Evolutionary conservation across 2,888 invertebrate genomes (phyloP), one percentile per base, ranked within the genome.

Genomic region (Sthenelais limicola): DNA sequence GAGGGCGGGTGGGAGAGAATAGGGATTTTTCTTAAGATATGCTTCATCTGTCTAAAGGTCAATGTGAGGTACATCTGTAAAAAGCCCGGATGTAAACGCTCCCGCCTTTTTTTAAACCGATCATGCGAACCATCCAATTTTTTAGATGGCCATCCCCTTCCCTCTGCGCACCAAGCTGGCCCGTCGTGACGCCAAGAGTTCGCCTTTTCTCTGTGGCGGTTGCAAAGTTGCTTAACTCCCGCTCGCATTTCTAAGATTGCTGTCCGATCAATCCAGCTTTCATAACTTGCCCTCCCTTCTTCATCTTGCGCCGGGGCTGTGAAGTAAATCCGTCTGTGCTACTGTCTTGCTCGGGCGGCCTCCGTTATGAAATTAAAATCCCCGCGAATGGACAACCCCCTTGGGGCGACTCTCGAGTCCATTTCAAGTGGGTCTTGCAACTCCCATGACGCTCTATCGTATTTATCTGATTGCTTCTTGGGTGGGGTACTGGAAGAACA

Each of bases 51-150:
- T n/a, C n/a, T n/a, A n/a, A n/a, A n/a, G n/a, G n/a, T n/a, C n/a
- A n/a, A n/a, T n/a, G n/a, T n/a, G n/a, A n/a, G n/a, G n/a, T n/a
- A n/a, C n/a, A n/a, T n/a, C n/a, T n/a, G n/a, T n/a, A n/a, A n/a
- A n/a, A n/a, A n/a, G n/a, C n/a, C n/a, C n/a, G n/a, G n/a, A n/a
- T n/a, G n/a, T n/a, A n/a, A n/a, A n/a, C n/a, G n/a, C n/a, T n/a
- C n/a, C n/a, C n/a, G n/a, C n/a, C n/a, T n/a, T n/a, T 62, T 62
- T 62, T 62, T 62, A 62, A 62, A 62, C 62, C 62, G 62, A 62
- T 62, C 62, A 62, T 35, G 62, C 35, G 21, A 62, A 62, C 38
- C 62, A 38, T 62, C 62, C 62, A 62, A 62, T 62, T 62, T 62
- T 62, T 62, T 35, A 38, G 62, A 56, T 56, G 56, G 52, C 3